Base-by-base conservation (phyloP, 2,797 vertebrate genomes). In the Enteromius unitaeniatus region DNA sequence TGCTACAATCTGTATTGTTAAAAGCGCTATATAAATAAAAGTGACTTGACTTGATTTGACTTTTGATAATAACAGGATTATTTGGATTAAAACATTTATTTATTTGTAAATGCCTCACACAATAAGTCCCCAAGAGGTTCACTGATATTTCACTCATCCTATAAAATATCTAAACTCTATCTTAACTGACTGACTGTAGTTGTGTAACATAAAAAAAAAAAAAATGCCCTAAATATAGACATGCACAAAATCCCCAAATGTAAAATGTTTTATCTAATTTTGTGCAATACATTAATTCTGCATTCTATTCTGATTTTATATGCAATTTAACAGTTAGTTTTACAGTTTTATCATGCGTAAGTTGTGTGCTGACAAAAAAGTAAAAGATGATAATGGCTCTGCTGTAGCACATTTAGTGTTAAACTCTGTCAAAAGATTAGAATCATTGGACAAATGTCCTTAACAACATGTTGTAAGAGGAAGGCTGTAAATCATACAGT, bases 401-500 rank as follows among this genome's bases (percentile, higher is more conserved):
- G 47, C 72, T 74, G 26, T 34, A 15, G 51, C 45, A n/a, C 31
- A 75, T 75, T 21, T 55, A 37, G 17, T 19, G 10, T 40, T 37
- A 51, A 70, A 42, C 49, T 21, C 13, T 37, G 26, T 49, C 47
- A 51, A 49, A 67, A 79, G 9, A 34, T 49, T n/a, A 60, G 0
- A 72, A 47, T 11, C 1, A 3, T 45, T 60, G 19, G 53, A 73
- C 51, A 31, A 70, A 42, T 19, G 19, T 23, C 15, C 37, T 47
- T 26, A 64, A 49, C 51, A 45, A 45, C 68, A 31, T 72, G 53
- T 17, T 34, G 11, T 21, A 28, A 31, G 79, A 75, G 70, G 60
- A 82, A 53, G 21, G 45, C 19, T 62, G 47, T 75, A 75, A 53
- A 75, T 82, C 45, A 31, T 9, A 31, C 37, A 23, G 21, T 60